A percentile compares a stretch with the other conserved stretches of the same genome.
These are phyloP conservation scores for Crocidura indochinensis DNA, from an alignment of 2,797 vertebrate genomes.

Conservation along the genomic window DNA sequence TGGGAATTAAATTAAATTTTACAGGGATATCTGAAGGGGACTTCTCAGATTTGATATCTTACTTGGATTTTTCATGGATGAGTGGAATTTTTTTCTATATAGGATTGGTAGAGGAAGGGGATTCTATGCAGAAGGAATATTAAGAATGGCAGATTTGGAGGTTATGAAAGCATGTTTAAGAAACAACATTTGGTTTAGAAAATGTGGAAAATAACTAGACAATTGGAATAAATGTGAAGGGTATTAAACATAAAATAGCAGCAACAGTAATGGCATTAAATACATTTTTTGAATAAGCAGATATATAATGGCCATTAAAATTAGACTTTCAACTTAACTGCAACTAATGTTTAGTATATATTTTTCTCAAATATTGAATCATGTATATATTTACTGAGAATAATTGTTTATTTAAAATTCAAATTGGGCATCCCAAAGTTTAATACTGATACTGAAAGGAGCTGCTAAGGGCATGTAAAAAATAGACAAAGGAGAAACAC, in stretches of 20 bases:
- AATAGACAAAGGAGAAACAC: background rate
- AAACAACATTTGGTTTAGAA: background rate
- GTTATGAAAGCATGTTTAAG: background rate
- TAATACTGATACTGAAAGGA: background rate
- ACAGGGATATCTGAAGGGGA: background rate
- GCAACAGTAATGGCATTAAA: background rate
- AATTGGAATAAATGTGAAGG: background rate
- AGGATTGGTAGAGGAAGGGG: too few species aligned
- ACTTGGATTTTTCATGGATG: background rate
- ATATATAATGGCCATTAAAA: background rate
- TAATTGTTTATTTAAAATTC: slow-evolving; percentile 32
- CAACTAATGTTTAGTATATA: background rate
- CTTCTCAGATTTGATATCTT: background rate
- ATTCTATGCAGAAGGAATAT: background rate
- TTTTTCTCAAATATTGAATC: background rate
- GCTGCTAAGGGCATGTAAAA: background rate
- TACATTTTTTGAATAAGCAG: background rate
- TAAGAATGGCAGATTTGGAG: background rate
- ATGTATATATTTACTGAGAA: background rate
- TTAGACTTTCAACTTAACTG: background rate
- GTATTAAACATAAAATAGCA: background rate
- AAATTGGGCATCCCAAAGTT: background rate
- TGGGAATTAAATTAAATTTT: background rate
- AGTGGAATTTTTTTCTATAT: background rate
- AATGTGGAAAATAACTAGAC: background rate